Percentiles rank a stretch among this genome's conserved stretches.
phyloP scores from a whole-genome alignment of 2,797 vertebrate genomes.

The Australoheros facetus region DNA sequence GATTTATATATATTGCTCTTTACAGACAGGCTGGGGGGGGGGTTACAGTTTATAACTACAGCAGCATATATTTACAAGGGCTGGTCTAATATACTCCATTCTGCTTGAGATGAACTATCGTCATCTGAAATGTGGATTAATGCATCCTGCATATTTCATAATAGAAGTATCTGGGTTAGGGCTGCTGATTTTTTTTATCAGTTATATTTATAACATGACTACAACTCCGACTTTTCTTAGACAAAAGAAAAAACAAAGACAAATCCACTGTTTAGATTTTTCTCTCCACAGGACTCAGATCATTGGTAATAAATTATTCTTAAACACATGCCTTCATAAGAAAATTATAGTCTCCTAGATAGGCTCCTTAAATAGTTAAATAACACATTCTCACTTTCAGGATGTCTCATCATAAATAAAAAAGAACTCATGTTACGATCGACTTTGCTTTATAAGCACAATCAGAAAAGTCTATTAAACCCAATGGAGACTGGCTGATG shows the following conservation, averaged over 20 bases:
- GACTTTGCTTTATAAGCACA: constrained; percentile 21
- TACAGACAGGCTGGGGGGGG: background rate
- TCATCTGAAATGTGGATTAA: background rate
- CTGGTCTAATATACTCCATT: constrained; percentile 1
- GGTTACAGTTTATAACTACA: constrained; percentile 52
- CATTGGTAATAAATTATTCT: constrained; percentile 36
- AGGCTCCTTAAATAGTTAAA: constrained; percentile 53
- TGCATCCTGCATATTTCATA: background rate
- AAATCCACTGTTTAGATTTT: constrained; percentile 5
- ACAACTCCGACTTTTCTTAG: background rate
- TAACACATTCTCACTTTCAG: constrained; percentile 34
- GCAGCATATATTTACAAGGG: constrained; percentile 17
- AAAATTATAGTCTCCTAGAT: constrained; percentile 44
- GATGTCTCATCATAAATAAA: constrained; percentile 25
- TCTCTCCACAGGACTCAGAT: constrained; percentile 11
- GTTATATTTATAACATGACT: background rate
- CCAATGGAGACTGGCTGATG: background rate
- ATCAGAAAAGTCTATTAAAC: constrained; percentile 12
- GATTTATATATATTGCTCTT: constrained; percentile 32
- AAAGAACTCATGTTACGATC: background rate
- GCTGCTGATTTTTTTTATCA: background rate
- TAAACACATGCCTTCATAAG: constrained; percentile 18
- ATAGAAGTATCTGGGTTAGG: background rate
- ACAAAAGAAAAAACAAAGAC: constrained; percentile 1
- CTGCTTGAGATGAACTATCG: background rate